A percentile compares a stretch with the other conserved stretches of the same genome.
Conservation (phyloP, 2,888 invertebrate genomes). For the Agriotes lineatus region DNA sequence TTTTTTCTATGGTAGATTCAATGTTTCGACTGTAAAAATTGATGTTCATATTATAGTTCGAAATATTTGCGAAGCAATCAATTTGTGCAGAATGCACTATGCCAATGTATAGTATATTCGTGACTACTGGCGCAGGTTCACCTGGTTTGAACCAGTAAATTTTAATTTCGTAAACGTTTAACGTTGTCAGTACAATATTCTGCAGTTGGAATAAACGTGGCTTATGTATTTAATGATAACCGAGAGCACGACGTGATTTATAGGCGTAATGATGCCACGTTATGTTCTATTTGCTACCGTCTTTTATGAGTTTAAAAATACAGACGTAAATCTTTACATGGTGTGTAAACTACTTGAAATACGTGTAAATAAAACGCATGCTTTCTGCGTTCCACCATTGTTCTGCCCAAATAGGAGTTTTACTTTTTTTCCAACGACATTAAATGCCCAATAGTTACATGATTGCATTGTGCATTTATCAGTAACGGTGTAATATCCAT, state of each 20-base stretch:
- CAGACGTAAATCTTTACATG: no score
- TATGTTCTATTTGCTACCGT: slow-evolving; percentile 26
- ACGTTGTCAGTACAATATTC: no score
- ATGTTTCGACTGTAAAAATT: no score
- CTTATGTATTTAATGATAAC: slow-evolving; percentile 38
- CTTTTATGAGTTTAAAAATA: slow-evolving; percentile 22
- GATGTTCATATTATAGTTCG: no score
- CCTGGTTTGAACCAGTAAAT: no score
- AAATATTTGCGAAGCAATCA: no score
- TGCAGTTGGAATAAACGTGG: slow-evolving; percentile 23
- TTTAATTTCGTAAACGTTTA: not conserved
- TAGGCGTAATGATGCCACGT: slow-evolving; percentile 14
- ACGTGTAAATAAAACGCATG: not conserved
- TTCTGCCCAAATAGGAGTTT: not conserved
- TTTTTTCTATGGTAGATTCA: no score
- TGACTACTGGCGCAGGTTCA: no score
- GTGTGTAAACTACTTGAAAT: not conserved
- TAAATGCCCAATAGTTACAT: no score
- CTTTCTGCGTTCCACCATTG: not conserved
- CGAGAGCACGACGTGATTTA: slow-evolving; percentile 30
- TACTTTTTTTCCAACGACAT: not conserved
- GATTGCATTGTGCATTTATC: no score
- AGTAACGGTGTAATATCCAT: slow-evolving; percentile 18
- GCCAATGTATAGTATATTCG: no score
- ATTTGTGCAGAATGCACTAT: no score